These are phyloP conservation scores for Melanotaenia pygmaea DNA, from an alignment of 2,797 vertebrate genomes.

Conservation along the genomic window DNA sequence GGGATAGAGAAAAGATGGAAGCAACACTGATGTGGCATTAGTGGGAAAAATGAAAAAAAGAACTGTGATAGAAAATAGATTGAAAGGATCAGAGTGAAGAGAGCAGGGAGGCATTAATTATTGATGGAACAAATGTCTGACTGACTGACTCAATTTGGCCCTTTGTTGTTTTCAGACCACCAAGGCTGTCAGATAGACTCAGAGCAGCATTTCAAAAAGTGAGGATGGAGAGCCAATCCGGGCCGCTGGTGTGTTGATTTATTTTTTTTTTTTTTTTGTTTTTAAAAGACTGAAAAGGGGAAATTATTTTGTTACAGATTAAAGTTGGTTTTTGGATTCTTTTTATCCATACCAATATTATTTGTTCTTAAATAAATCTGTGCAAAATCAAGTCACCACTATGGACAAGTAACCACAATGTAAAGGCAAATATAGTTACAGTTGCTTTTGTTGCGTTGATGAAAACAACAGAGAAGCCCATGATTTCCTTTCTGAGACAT, in stretches of 20 bases:
- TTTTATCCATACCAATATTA: no score
- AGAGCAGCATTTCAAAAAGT: slow-evolving; percentile 42
- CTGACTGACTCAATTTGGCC: slow-evolving; percentile 77
- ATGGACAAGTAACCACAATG: neutral
- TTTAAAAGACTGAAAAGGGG: neutral
- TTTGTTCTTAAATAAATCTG: no score
- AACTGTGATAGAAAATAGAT: slow-evolving; percentile 65
- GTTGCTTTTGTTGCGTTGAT: neutral
- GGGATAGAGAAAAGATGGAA: slow-evolving; percentile 13
- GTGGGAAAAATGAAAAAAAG: slow-evolving; percentile 18
- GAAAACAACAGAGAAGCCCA: neutral
- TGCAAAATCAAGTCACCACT: neutral
- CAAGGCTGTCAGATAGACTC: slow-evolving; percentile 65
- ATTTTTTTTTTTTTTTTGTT: neutral
- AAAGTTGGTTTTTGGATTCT: neutral
- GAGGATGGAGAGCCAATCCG: slow-evolving; percentile 11
- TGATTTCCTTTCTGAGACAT: neutral
- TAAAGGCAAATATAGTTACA: neutral
- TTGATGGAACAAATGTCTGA: slow-evolving; percentile 80
- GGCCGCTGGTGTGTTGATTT: neutral
- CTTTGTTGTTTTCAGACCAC: slow-evolving; percentile 75
- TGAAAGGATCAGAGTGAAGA: slow-evolving; percentile 67
- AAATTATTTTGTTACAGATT: neutral
- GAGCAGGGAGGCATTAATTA: slow-evolving; percentile 70
- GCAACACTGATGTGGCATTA: slow-evolving; percentile 43